Conservation (phyloP, 2,888 invertebrate species). For the Epinotia brunnichana region DNA sequence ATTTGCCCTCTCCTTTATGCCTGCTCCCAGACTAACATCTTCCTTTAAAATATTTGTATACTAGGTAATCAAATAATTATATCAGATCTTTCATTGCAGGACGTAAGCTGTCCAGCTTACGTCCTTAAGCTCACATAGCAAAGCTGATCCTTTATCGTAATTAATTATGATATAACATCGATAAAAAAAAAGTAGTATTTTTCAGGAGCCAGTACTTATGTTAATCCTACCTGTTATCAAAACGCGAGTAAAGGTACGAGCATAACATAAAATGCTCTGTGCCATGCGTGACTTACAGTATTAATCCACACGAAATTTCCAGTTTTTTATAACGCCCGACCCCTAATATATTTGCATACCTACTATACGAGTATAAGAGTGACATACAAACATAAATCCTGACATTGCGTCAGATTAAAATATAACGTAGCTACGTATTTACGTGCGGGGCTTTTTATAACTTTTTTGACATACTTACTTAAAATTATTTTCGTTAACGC, state of each 20-base stretch:
- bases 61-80: not conserved
- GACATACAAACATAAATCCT: conserved; percentile 39
- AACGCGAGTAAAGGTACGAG: not conserved
- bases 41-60: no score
- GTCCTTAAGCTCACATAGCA: no score
- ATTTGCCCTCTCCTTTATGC: no score
- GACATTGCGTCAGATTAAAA: conserved; percentile 42
- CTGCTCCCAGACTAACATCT: no score
- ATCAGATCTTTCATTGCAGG: no score
- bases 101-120: no score
- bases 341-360: conserved; percentile 44
- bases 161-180: no score
- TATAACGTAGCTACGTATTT: conserved; percentile 23
- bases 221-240: conserved; percentile 3
- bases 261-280: not conserved
- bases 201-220: not conserved
- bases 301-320: conserved; percentile 41
- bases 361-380: conserved; percentile 36
- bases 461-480: conserved; percentile 11
- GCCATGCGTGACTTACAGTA: conserved; percentile 41
- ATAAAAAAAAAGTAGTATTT: not conserved
- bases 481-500: conserved; percentile 23
- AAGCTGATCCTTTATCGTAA: no score
- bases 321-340: conserved; percentile 42
- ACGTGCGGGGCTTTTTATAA: conserved; percentile 6